Base-by-base conservation (phyloP, 2,888 invertebrate species). In the Sisyra terminalis region DNA sequence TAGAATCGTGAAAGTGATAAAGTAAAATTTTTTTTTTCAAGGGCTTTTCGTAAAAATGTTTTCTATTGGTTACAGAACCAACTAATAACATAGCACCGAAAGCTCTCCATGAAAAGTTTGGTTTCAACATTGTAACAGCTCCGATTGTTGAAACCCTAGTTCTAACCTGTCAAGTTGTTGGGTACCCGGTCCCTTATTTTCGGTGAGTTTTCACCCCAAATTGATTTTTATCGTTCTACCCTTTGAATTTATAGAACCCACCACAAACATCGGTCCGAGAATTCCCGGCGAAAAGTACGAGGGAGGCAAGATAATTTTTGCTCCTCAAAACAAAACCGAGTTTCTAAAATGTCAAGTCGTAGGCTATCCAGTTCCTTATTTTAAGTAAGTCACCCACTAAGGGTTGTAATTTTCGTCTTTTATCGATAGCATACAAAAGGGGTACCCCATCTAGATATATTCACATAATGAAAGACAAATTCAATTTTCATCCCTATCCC, bases 111-210 rank as follows among this genome's bases (percentile, higher is more conserved):
- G 62, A 61, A 51, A 64, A 61, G 51, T 58, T 58, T 50, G 63
- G 40, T 30, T 18, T 38, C 34, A 34, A 34, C 15, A 34, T 34
- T 34, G 8, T 34, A 34, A 34, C 34, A 13, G 34, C 15, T 34
- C 17, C 39, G 8, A 15, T 14, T 14, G 56, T 55, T 50, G 56
- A 57, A 50, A 59, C 60, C 49, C 57, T 63, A 50, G 66, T 78
- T 46, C 68, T 77, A 52, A 66, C 79, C 54, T 84, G 83, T 61
- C 74, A 77, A 51, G 75, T 78, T 54, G 82, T 84, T 68, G 76
- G 77, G 46, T 81, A 71, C 63, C 83, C 83, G 46, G 73, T 77
- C 57, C 81, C 83, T 46, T 59, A 64, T 43, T 80, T 78, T 71
- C 82, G 82, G 83, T 83, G 74, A 65, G 39, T 39, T 14, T 14